phyloP scores from a whole-genome alignment of 2,888 invertebrate species.

The Meandrusa payeni region DNA sequence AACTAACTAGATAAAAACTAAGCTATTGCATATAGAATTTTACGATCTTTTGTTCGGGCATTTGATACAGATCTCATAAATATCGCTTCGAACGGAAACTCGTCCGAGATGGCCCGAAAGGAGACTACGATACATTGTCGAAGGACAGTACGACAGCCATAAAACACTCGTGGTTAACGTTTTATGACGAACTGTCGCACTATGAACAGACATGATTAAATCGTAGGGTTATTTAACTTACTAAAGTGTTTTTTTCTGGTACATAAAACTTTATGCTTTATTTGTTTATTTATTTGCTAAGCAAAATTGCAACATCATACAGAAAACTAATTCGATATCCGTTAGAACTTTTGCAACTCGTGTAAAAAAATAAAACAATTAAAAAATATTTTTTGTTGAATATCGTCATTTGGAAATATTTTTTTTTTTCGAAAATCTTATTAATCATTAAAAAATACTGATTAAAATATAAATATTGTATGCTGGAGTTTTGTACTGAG shows the following conservation, averaged over 20 bases:
- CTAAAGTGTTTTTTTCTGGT: no score
- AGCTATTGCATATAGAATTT: conserved; percentile 11
- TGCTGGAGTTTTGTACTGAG: not conserved
- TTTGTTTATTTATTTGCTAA: no score
- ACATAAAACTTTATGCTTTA: no score
- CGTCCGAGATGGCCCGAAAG: conserved; percentile 1
- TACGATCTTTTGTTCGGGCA: conserved; percentile 21
- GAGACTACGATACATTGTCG: conserved; percentile 10
- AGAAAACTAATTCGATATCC: no score
- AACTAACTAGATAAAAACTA: conserved; percentile 15
- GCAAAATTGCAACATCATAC: no score
- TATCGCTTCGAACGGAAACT: conserved; percentile 2
- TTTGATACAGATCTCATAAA: conserved; percentile 16
- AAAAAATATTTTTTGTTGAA: no score
- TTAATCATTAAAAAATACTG: no score
- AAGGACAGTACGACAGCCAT: conserved; percentile 7
- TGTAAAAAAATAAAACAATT: no score
- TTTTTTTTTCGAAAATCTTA: no score
- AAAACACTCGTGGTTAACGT: conserved; percentile 4
- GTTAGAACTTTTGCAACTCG: no score
- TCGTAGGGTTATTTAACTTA: no score
- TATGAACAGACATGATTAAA: conserved; percentile 11
- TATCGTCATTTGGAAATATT: no score
- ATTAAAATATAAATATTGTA: not conserved
- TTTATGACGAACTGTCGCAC: conserved; percentile 17